Percentiles rank a stretch among this genome's conserved stretches.
phyloP scores from a whole-genome alignment of 2,888 invertebrate genomes.

The Drosophila trichaetosa region DNA sequence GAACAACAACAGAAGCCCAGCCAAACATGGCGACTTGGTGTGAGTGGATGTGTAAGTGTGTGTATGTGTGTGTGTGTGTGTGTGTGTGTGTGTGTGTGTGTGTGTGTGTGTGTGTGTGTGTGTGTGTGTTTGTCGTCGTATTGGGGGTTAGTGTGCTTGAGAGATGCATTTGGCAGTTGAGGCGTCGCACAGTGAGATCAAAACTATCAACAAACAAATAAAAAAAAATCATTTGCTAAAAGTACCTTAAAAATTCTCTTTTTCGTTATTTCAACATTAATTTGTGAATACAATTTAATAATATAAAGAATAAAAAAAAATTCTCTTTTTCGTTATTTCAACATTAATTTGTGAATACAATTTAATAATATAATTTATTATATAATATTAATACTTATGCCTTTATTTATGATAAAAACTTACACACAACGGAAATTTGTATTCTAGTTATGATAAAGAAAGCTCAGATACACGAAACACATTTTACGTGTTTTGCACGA shows the following conservation, averaged over 20 bases:
- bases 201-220: background rate
- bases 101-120: conserved; percentile 1
- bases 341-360: background rate
- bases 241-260: background rate
- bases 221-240: background rate
- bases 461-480: background rate
- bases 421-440: too few species aligned
- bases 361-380: background rate
- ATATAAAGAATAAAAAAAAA: too few species aligned
- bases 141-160: conserved; percentile 38
- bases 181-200: conserved; percentile 9
- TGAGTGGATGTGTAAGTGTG: background rate
- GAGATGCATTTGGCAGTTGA: conserved; percentile 58
- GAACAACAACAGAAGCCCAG: conserved; percentile 54
- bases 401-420: too few species aligned
- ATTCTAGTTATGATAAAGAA: background rate
- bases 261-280: background rate
- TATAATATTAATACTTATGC: background rate
- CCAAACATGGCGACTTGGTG: conserved; percentile 18
- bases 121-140: conserved; percentile 7
- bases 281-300: background rate
- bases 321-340: background rate
- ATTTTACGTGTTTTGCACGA: background rate
- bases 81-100: background rate
- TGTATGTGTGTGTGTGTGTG: background rate